Percentiles rank a stretch among this genome's conserved stretches.
Evolutionary conservation across 2,113 vertebrate species (phyloP).

Genomic region (Rhinopomastus cyanomelas): DNA sequence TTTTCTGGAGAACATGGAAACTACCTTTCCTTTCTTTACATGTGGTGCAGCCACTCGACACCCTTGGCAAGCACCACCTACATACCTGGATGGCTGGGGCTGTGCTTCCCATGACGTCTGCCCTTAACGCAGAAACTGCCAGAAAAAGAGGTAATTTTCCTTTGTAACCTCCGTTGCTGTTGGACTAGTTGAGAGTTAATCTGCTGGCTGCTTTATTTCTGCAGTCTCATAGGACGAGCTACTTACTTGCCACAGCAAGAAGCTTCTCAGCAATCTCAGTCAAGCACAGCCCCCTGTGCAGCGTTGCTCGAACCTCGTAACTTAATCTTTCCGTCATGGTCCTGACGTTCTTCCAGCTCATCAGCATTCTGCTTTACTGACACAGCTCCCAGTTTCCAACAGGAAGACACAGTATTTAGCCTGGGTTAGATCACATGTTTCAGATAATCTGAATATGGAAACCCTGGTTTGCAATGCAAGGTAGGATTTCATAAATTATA

Average conservation of each 20-base stretch:
- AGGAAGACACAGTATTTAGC: background rate
- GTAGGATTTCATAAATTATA: background rate
- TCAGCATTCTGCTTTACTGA: background rate
- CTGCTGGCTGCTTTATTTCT: background rate
- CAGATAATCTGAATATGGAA: background rate
- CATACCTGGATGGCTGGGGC: accelerated
- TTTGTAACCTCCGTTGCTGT: background rate
- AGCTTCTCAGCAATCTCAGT: background rate
- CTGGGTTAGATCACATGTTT: background rate
- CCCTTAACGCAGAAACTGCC: background rate
- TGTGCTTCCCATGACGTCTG: background rate
- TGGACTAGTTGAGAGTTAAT: background rate
- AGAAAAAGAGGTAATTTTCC: background rate
- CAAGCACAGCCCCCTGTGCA: background rate
- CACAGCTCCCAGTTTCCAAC: background rate
- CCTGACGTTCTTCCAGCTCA: background rate
- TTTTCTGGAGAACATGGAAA: background rate
- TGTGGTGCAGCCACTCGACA: background rate
- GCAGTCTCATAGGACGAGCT: background rate
- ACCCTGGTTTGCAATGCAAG: background rate
- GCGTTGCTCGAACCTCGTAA: background rate
- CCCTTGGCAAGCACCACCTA: background rate
- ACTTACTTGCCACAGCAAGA: background rate
- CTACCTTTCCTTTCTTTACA: background rate
- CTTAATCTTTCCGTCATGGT: background rate